Base-by-base conservation (phyloP, 1,140 invertebrate genomes). In the Hydropsyche tenuis region DNA sequence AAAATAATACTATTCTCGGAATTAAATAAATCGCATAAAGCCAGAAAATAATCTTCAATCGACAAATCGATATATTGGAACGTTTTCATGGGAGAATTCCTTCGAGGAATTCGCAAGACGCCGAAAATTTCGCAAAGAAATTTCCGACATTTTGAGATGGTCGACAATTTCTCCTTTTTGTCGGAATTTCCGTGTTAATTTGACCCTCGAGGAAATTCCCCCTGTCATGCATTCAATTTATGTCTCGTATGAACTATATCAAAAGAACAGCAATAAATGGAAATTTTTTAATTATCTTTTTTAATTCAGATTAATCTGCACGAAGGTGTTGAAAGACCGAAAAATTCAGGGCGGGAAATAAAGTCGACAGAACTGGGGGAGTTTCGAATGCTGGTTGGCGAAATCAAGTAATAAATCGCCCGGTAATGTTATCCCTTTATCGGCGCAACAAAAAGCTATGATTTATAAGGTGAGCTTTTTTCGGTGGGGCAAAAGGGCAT, bases 361-460 rank as follows among this genome's bases (percentile, higher is more conserved):
- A 37, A 37, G 30, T 37, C 9, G n/a, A n/a, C n/a, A n/a, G n/a
- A n/a, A n/a, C 30, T 9, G 30, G 30, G 30, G n/a, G n/a, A n/a
- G n/a, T n/a, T n/a, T n/a, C n/a, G n/a, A n/a, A n/a, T n/a, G n/a
- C n/a, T n/a, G n/a, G n/a, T n/a, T n/a, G 30, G 30, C 30, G 30
- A 37, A 37, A 37, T 37, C 30, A 37, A 37, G 30, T 37, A 37
- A 37, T 37, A 37, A 37, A 37, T 37, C 30, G 30, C 30, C 30
- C 30, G 30, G 30, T 37, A 37, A 37, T 37, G 30, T 37, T 37
- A 37, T 37, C 30, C 30, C 30, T 27, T 51, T 43, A 69, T 43
- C 25, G 25, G 37, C 43, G n/a, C 65, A 69, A 69, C 65, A 69
- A 69, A 69, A 69, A 69, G 65, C 46, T 25, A 69, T 69, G 65